Conservation (phyloP, 2,797 vertebrate species). For the Brachyalestes nurse region DNA sequence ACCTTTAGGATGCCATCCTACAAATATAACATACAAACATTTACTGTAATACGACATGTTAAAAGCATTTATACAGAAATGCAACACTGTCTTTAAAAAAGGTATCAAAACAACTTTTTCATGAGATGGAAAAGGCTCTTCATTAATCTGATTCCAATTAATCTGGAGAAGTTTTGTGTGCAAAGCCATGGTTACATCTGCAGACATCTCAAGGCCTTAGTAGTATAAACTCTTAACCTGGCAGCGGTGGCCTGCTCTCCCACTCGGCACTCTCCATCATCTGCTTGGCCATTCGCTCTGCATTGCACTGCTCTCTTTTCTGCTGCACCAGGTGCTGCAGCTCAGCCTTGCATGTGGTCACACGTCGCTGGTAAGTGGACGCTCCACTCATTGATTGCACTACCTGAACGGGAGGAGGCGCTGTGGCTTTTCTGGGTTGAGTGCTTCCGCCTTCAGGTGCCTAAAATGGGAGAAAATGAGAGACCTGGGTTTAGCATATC, state of each 20-base stretch:
- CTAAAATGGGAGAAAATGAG: conserved; percentile 64
- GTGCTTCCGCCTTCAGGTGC: conserved; percentile 74
- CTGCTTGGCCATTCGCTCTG: conserved; percentile 93
- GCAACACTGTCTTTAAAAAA: no score
- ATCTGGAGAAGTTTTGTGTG: no score
- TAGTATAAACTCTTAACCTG: conserved; percentile 75
- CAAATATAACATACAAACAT: conserved; percentile 20
- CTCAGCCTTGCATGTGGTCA: conserved; percentile 92
- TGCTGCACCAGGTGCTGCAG: conserved; percentile 96
- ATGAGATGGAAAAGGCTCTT: no score
- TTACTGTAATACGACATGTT: neutral
- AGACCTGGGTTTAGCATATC: neutral
- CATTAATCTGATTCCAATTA: no score
- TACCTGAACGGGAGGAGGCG: conserved; percentile 62
- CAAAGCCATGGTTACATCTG: neutral
- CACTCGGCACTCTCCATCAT: conserved; percentile 98
- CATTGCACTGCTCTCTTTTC: conserved; percentile 93
- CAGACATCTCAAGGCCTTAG: neutral
- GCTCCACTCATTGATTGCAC: conserved; percentile 80
- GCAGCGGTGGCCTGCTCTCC: conserved; percentile 94
- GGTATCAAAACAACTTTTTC: no score
- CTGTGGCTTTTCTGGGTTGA: conserved; percentile 77
- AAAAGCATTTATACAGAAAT: no score
- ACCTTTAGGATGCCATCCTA: conserved; percentile 97
- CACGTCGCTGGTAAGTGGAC: conserved; percentile 86